Percentiles rank a stretch among this genome's conserved stretches.
Evolutionary conservation across 2,113 vertebrate species (phyloP).

Genomic region (Pelodiscus sinensis): DNA sequence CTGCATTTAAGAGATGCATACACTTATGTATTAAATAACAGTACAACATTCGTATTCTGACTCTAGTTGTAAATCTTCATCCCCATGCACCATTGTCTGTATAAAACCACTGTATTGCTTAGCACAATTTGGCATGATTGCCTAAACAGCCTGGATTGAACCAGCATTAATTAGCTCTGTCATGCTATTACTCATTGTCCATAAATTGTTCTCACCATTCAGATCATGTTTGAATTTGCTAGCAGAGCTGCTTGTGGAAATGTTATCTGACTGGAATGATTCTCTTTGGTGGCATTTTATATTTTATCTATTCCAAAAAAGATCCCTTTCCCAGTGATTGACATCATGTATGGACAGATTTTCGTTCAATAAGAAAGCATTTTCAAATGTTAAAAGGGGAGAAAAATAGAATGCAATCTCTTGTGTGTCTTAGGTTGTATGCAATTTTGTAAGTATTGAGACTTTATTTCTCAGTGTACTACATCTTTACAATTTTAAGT

Average conservation of each 20-base stretch:
- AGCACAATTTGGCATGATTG: constrained; percentile 78
- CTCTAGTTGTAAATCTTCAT: constrained; percentile 60
- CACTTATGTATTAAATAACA: background rate
- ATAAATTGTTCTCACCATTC: constrained; percentile 75
- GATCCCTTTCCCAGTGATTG: background rate
- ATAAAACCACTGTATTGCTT: constrained; percentile 68
- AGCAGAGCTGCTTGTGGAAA: constrained; percentile 67
- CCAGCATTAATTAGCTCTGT: constrained; percentile 82
- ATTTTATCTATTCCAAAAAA: background rate
- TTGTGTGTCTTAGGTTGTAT: background rate
- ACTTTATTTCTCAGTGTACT: background rate
- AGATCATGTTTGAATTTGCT: constrained; percentile 74
- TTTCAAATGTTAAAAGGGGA: background rate
- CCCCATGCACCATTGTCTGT: constrained; percentile 56
- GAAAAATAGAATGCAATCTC: background rate
- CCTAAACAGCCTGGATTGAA: constrained; percentile 75
- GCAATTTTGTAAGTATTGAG: background rate
- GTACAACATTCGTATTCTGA: background rate
- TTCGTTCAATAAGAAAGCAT: background rate
- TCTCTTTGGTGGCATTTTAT: background rate
- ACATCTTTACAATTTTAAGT: background rate
- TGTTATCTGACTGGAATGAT: constrained; percentile 35
- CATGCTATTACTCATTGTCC: constrained; percentile 77
- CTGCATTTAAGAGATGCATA: background rate
- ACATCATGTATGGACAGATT: background rate